Base-by-base conservation (phyloP, 2,797 vertebrate genomes). In the Hydrocynus forskahlii region DNA sequence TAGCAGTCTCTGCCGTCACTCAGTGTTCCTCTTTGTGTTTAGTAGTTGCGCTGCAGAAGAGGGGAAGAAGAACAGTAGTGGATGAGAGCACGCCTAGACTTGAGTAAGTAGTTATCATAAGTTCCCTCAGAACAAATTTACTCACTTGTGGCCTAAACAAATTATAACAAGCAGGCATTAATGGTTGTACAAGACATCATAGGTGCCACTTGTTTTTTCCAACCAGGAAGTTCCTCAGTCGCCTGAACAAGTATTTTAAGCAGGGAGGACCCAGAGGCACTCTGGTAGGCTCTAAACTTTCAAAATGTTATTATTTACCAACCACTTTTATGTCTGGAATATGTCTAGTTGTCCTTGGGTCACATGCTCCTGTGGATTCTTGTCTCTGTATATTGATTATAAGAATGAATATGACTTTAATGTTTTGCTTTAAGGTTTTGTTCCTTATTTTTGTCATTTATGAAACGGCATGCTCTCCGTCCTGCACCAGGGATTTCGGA, bases 141-240 rank as follows among this genome's bases (percentile, higher is more conserved):
- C 16, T 76, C 23, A 7, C 4, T 5, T 21, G 35, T 12, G 19
- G 38, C 13, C 8, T 73, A 52, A 12, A 48, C 38, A 78, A 55
- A 57, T 54, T 23, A 16, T 13, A 45, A 23, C 6, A 64, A 19
- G 5, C 16, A 8, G 13, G n/a, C 16, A 10, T 60, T 25, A 7
- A 71, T 57, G 8, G 2, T 60, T 16, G 7, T 77, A 21, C 25
- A 35, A 6, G 76, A 62, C 88, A 90, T 76, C 83, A 93, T 94
- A 86, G 75, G 84, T 98, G 97, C 90, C 97, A 91, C 86, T 52
- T 97, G 80, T 98, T 97, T 14, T 83, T 98, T 80, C 89, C 94
- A 57, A 77, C 92, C 45, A 91, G 87, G 86, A 94, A 97, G 4
- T 98, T 96, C 90, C 78, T 87, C 72, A 84, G 84, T 48, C 97